Percentiles rank a stretch among this genome's conserved stretches.
Conservation (phyloP, 2,888 invertebrate genomes). For the Endotricha flammealis region DNA sequence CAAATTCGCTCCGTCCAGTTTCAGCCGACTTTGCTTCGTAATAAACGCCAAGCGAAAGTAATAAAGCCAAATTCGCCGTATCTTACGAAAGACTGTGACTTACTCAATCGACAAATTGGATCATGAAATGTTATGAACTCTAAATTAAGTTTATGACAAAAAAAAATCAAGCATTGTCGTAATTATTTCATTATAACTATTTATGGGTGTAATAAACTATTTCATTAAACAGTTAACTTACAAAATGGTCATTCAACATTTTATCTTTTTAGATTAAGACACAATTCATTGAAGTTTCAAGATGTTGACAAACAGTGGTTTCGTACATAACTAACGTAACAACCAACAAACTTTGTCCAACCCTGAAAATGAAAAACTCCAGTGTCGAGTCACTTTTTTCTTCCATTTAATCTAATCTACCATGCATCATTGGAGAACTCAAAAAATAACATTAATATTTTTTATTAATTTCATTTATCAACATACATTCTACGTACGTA, state of each 20-base stretch:
- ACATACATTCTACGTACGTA: no score
- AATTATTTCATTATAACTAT: conserved; percentile 10
- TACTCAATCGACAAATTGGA: conserved; percentile 19
- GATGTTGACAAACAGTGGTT: no score
- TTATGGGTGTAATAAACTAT: not conserved
- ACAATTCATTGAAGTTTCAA: no score
- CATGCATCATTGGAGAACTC: no score
- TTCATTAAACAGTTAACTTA: not conserved
- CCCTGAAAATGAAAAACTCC: no score
- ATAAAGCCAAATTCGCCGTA: conserved; percentile 13
- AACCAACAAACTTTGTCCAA: no score
- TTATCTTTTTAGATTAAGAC: not conserved
- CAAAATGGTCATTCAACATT: not conserved
- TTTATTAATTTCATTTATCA: no score
- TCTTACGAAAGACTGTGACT: conserved; percentile 14
- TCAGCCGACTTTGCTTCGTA: not conserved
- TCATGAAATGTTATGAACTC: conserved; percentile 14
- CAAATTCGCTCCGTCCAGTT: not conserved
- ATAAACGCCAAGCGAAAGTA: conserved; percentile 11
- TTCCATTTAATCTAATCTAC: no score
- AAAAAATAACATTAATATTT: no score
- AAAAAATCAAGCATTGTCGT: conserved; percentile 10
- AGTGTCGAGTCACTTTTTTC: no score
- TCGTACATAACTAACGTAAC: no score
- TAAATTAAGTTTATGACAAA: conserved; percentile 7